Percentiles rank a stretch among this genome's conserved stretches.
Conservation (phyloP, 1,140 invertebrate genomes). For the Drosophila oshimai region DNA sequence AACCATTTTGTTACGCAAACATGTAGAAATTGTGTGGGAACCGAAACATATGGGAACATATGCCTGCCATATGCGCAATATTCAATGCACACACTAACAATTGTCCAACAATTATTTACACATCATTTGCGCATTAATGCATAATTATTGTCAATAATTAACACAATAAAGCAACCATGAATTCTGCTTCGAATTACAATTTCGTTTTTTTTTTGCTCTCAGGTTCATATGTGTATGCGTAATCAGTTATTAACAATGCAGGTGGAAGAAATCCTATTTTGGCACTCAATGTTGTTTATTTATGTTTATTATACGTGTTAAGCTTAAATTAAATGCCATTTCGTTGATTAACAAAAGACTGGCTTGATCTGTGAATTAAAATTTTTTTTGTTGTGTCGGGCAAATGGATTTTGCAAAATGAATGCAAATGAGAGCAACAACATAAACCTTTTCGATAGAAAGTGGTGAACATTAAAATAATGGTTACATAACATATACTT, state of each 20-base stretch:
- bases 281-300: conserved; percentile 24
- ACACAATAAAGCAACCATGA: conserved; percentile 38
- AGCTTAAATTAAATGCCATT: conserved; percentile 52
- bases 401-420: neutral
- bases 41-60: conserved; percentile 9
- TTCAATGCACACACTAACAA: conserved; percentile 1
- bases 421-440: neutral
- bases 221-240: conserved; percentile 11
- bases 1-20: conserved; percentile 18
- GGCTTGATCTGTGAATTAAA: conserved; percentile 33
- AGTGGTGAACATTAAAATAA: neutral
- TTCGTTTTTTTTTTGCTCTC: neutral
- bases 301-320: conserved; percentile 56
- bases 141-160: conserved; percentile 54
- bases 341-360: conserved; percentile 56
- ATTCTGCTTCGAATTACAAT: conserved; percentile 35
- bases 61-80: conserved; percentile 5
- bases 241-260: conserved; percentile 38
- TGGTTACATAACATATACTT: neutral
- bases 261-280: conserved; percentile 1
- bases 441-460: too few species aligned
- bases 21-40: conserved; percentile 9
- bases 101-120: conserved; percentile 29
- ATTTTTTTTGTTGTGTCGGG: conserved; percentile 14
- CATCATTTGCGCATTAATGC: conserved; percentile 49